phyloP scores from a whole-genome alignment of 2,797 vertebrate species.

The Cyprinodon diabolis region DNA sequence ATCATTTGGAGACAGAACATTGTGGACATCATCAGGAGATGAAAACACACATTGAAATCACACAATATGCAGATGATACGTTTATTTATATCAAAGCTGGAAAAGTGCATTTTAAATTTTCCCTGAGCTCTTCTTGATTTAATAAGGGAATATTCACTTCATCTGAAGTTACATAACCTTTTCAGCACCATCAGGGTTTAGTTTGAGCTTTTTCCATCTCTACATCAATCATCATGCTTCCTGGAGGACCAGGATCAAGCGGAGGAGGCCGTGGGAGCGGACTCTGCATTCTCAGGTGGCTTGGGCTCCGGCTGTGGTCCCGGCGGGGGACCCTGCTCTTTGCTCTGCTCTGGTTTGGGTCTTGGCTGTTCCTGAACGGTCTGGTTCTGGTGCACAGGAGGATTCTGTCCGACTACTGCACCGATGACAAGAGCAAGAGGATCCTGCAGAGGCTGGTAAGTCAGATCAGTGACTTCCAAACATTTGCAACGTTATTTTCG shows the following conservation, averaged over 20 bases:
- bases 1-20: slow-evolving; percentile 3
- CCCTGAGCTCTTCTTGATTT: neutral
- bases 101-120: neutral
- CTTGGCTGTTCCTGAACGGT: slow-evolving; percentile 85
- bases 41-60: neutral
- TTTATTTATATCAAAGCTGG: neutral
- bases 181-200: no score
- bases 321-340: slow-evolving; percentile 80
- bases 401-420: slow-evolving; percentile 90
- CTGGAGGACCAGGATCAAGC: slow-evolving; percentile 16
- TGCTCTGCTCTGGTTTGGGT: slow-evolving; percentile 84
- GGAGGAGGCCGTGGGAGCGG: slow-evolving; percentile 32
- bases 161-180: neutral
- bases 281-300: slow-evolving; percentile 70
- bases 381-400: slow-evolving; percentile 85
- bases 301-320: slow-evolving; percentile 76
- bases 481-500: neutral
- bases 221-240: slow-evolving; percentile 35
- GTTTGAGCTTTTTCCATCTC: neutral
- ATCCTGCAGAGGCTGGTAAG: slow-evolving; percentile 92
- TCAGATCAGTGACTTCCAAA: neutral
- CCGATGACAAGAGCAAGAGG: slow-evolving; percentile 86
- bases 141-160: neutral
- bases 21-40: slow-evolving; percentile 12
- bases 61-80: neutral